Base-by-base conservation (phyloP, 2,797 vertebrate species). In the Acipenser transmontanus region DNA sequence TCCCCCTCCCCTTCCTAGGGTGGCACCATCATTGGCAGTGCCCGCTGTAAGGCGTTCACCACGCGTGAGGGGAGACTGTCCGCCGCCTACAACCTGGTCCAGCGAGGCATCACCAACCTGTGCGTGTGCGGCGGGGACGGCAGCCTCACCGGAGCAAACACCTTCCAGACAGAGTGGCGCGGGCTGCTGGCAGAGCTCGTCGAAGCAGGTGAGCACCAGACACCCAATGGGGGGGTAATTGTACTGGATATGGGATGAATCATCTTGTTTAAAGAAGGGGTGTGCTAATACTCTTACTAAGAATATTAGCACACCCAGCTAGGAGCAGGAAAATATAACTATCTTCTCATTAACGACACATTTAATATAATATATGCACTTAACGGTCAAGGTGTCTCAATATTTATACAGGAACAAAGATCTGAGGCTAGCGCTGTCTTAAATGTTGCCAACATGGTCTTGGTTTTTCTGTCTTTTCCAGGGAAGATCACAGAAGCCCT, bases 41-140 rank as follows among this genome's bases (percentile, higher is more conserved):
- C 97, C 12, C 93, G 96, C 70, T 99, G 97, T 78, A 93, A 96
- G 76, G 85, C 88, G 51, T 99, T 99, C 82, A 93, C 84, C 47
- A 93, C 89, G 0, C 86, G 92, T 0, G 92, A 93, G 0, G 97
- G 96, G 0, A 87, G 96, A 48, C 84, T 92, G 10, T 75, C 82
- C 0, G 95, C 96, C 0, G 94, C 96, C 67, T 91, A 85, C 68
- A 96, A 98, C 84, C 88, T 99, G 69, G 90, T 97, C 17, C 88
- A 94, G 66, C 93, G 90, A 0, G 91, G 94, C 74, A 95, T 98
- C 86, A 93, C 94, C 81, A 99, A 99, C 84, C 85, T 98, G 73
- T 99, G 97, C 0, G 96, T 98, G 76, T 98, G 98, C 0, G 97
- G 97, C 0, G 96, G 97, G 0, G 97, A 98, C 0, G 97, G 97